Conservation (phyloP, 1,140 invertebrate genomes). For the Geopemphigus sp. region DNA sequence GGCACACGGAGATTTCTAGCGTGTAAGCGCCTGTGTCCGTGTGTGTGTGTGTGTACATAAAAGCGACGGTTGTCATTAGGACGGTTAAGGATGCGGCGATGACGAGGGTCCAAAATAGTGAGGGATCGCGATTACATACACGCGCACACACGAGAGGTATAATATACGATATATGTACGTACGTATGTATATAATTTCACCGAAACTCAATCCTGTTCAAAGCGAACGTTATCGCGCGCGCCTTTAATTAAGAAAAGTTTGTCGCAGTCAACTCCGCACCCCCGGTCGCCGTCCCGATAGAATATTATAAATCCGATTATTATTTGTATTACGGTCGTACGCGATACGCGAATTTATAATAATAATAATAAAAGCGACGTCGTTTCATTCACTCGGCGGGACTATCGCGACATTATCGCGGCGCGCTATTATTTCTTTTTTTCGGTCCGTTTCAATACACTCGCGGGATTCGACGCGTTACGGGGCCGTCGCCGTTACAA, state of each 20-base stretch:
- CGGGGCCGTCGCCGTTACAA: too few relatives aligned
- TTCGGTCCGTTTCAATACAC: too few relatives aligned
- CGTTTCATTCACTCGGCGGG: not conserved
- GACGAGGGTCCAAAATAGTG: conserved; percentile 38
- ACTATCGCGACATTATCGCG: too few relatives aligned
- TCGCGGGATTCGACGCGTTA: too few relatives aligned
- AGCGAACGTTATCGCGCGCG: conserved; percentile 5
- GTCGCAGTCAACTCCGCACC: too few relatives aligned
- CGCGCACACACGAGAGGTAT: not conserved
- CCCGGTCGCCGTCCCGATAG: not conserved
- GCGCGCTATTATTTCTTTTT: too few relatives aligned
- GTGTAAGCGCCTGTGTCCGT: not conserved
- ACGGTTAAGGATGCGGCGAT: conserved; percentile 29
- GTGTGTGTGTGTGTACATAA: not conserved
- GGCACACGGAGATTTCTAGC: conserved; percentile 15
- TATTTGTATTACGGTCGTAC: conserved; percentile 17
- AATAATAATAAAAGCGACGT: not conserved
- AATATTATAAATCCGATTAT: not conserved
- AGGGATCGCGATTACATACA: conserved; percentile 30
- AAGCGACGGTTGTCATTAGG: conserved; percentile 41
- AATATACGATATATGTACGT: not conserved
- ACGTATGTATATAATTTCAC: not conserved
- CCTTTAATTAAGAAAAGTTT: conserved; percentile 47
- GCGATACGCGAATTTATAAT: not conserved
- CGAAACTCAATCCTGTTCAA: conserved; percentile 38